Evolutionary conservation across 2,888 invertebrate genomes (phyloP), one percentile per base, ranked within the genome.

Genomic region (Pristionchus fissidentatus): DNA sequence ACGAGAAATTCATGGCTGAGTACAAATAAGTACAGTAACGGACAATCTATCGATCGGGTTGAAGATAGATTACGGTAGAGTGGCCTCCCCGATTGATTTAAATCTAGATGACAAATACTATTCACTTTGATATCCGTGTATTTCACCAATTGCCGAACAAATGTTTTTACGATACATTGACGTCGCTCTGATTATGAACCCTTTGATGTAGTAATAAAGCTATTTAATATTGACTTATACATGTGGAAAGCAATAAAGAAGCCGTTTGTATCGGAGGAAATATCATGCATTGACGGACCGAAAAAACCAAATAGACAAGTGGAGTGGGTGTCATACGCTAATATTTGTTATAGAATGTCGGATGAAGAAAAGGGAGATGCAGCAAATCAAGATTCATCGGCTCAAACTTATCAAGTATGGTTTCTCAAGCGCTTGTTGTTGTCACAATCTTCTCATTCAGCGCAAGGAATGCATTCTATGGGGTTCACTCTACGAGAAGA

Each of bases 1-100:
- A 91, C 86, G 81, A 86, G 35, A 87, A 88, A 38, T 91, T 91
- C 86, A 86, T 91, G 85, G 87, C 85, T 78, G 85, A 90, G 81
- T 90, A 88, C 86, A 87, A 89, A 83, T 89, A 90, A 52, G 52
- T 80, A 22, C n/a, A n/a, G n/a, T n/a, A n/a, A 78, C 66, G 66
- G 66, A 49, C 26, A 46, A 43, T 35, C 43, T 43, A 26, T 46
- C 43, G 73, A 73, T 73, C 46, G 73, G 46, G 26, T 46, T 43
- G 26, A 38, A 35, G 66, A n/a, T n/a, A n/a, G n/a, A 26, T 15
- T 73, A 46, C 43, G 43, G 46, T 73, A 73, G 43, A 46, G 10
- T 1, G 43, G 1, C 46, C 43, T 19, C 49, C 29, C 73, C n/a
- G 43, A 73, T 73, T 73, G 43, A 26, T 3, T 29, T 43, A 43